phyloP scores from a whole-genome alignment of 23 tunicate genomes.

The Halocynthia aurantium region DNA sequence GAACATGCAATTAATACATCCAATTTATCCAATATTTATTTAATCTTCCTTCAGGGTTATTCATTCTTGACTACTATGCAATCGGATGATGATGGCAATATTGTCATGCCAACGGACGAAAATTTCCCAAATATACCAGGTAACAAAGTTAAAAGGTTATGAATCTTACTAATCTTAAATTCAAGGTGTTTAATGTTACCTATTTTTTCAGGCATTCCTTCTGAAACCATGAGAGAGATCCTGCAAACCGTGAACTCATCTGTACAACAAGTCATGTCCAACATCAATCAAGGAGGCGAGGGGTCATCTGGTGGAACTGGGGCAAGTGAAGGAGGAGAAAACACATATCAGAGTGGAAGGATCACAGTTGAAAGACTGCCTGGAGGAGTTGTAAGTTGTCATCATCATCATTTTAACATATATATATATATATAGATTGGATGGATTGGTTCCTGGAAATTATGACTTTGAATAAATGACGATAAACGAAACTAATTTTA shows the following conservation, averaged over 20 bases:
- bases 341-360: not conserved
- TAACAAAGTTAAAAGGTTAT: not conserved
- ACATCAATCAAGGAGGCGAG: not conserved
- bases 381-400: not conserved
- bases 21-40: too few species aligned
- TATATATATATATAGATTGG: too few species aligned
- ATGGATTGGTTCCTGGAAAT: too few species aligned
- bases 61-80: not conserved
- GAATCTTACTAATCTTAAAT: not conserved
- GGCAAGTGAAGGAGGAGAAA: not conserved
- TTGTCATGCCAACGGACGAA: not conserved
- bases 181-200: not conserved
- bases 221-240: slow-evolving; percentile 14
- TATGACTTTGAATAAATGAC: too few species aligned
- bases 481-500: too few species aligned
- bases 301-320: not conserved
- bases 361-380: not conserved
- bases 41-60: too few species aligned
- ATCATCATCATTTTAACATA: too few species aligned
- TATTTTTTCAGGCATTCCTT: not conserved
- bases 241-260: not conserved
- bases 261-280: slow-evolving; percentile 10
- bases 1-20: too few species aligned
- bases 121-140: not conserved
- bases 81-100: slow-evolving; percentile 6